Base-by-base conservation (phyloP, 2,113 vertebrate genomes). In the Lampris megalopsis region DNA sequence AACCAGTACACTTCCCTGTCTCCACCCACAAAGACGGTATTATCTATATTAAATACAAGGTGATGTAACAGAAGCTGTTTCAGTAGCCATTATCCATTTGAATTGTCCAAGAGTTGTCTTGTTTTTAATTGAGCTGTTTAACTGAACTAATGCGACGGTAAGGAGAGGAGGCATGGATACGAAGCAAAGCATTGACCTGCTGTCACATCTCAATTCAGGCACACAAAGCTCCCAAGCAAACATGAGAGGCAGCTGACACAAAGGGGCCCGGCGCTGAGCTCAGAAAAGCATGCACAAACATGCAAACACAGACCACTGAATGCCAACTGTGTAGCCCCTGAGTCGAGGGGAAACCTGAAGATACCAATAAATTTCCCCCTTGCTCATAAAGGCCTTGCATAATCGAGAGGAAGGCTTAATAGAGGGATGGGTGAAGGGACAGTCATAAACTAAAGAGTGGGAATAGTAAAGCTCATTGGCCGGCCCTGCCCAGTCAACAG, bases 351-450 rank as follows among this genome's bases (percentile, higher is more conserved):
- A 64, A 68, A 43, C 63, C 35, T 24, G 49, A 37, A 41, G 43
- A 53, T 61, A 60, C 54, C 83, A 86, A 83, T 75, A 88, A 80
- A 89, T 87, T 88, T 88, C 90, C 74, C 74, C 75, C 67, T 71
- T 63, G 65, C 70, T 75, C 74, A 81, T 83, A 80, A 87, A 85
- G 71, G 73, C 71, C 5, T n/a, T 58, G 49, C 48, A 66, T 66
- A 78, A 79, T 73, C 35, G 52, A 53, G 68, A 59, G 48, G 62
- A 79, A 59, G 68, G 13, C 10, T 66, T 24, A 70, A 68, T 42
- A 58, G 48, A 57, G 65, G 68, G 71, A 53, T 56, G 76, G 63
- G 68, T 47, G 45, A 24, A 56, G 54, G 56, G 4, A 3, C 1
- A 36, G 42, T 50, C 35, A 11, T 80, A 79, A 77, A 83, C 35